Base-by-base conservation (phyloP, 2,113 vertebrate species). In the Patagioenas fasciata region DNA sequence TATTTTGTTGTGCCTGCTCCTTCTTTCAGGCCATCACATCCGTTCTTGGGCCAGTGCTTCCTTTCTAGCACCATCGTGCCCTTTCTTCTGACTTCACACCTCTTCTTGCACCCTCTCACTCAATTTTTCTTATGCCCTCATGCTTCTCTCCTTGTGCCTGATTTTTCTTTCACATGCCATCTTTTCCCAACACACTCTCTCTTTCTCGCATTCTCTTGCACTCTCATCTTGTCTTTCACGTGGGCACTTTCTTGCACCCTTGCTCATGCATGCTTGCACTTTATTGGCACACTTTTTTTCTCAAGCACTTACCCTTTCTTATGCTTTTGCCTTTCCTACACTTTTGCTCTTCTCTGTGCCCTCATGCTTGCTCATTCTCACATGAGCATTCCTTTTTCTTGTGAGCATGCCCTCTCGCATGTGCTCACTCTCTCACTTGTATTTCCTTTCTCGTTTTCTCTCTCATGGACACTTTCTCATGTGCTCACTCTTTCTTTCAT, bases 331-430 rank as follows among this genome's bases (percentile, higher is more conserved):
- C 15, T 38, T 87, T 47, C 40, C 47, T 24, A 29, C 32, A 36
- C 34, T 12, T 47, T 47, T 25, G 51, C 32, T 11, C 40, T 51
- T 80, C 61, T 29, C 28, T 66, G 40, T 71, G 40, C 18, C 26
- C 28, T 75, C 57, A 34, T 47, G 23, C 11, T 72, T 19, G 2
- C 44, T 34, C 21, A 60, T 67, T 47, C 61, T 47, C 23, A 44
- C 34, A 19, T 0, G 0, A 60, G 19, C 6, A 0, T 17, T 53
- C 26, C n/a, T 73, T 16, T 53, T 42, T 61, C 23, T 58, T 31
- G 28, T 34, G 56, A 56, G 8, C 9, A 65, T 29, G 44, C 31
- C 6, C 7, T 65, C 50, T 79, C 10, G 24, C 10, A 4, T 64
- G 14, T 28, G 11, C 23, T 36, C 15, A n/a, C 28, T 13, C 34